phyloP scores from a whole-genome alignment of 2,797 vertebrate genomes.

The Crocodylus rhombifer region DNA sequence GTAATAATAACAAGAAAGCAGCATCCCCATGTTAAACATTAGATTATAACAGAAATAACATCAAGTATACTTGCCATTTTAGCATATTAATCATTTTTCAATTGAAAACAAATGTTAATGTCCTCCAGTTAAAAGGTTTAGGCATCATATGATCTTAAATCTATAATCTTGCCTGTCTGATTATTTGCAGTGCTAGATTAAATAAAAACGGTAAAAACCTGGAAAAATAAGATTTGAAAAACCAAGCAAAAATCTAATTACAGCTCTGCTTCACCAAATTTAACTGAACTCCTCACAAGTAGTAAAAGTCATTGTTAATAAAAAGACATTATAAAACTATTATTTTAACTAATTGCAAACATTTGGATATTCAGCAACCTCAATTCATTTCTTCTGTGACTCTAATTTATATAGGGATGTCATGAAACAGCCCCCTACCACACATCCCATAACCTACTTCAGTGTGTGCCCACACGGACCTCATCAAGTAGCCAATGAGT shows the following conservation, averaged over 20 bases:
- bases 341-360: conserved; percentile 42
- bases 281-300: conserved; percentile 25
- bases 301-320: conserved; percentile 14
- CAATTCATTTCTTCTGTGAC: not conserved
- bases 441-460: conserved; percentile 62
- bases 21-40: not conserved
- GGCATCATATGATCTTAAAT: not conserved
- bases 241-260: not conserved
- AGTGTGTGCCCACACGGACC: conserved; percentile 79
- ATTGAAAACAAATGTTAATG: conserved; percentile 35
- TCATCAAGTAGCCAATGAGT: conserved; percentile 84
- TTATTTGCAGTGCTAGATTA: not conserved
- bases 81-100: conserved; percentile 28
- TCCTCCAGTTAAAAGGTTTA: not conserved
- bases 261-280: conserved; percentile 4
- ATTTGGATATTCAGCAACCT: conserved; percentile 7
- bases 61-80: not conserved
- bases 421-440: not conserved
- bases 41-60: not conserved
- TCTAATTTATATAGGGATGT: not conserved
- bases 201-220: not conserved
- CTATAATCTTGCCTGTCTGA: conserved; percentile 5
- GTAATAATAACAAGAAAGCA: conserved; percentile 30
- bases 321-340: conserved; percentile 31
- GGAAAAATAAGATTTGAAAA: conserved; percentile 2